These are phyloP conservation scores for Augochlorella aurata DNA, from an alignment of 2,888 invertebrate species.

Conservation along the genomic window DNA sequence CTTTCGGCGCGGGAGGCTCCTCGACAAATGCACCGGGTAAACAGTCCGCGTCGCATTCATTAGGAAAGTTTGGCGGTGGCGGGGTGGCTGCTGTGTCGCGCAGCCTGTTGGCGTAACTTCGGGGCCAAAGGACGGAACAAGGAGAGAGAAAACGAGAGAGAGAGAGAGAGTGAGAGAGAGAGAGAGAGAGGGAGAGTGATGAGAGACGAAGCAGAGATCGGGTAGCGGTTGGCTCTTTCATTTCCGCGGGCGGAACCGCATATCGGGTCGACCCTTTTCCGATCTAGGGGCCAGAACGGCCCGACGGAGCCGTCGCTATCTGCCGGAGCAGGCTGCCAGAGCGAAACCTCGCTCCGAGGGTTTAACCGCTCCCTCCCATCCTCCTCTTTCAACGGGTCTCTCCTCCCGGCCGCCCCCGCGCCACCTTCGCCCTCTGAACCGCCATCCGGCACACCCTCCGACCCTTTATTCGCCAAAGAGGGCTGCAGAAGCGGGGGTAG, in stretches of 20 bases:
- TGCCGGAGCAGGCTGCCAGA: conserved; percentile 25
- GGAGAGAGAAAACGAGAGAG: neutral
- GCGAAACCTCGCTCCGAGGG: conserved; percentile 22
- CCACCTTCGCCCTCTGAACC: conserved; percentile 40
- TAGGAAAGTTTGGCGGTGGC: conserved; percentile 63
- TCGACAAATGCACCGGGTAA: conserved; percentile 68
- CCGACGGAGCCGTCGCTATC: conserved; percentile 15
- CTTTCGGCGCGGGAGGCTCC: conserved; percentile 43
- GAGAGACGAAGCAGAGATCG: neutral
- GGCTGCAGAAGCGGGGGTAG: conserved; percentile 44
- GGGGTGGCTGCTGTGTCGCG: conserved; percentile 12
- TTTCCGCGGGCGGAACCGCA: neutral
- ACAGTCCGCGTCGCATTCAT: conserved; percentile 71
- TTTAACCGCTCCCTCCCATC: conserved; percentile 24
- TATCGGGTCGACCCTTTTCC: neutral
- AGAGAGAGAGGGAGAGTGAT: neutral
- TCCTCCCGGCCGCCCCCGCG: conserved; percentile 13
- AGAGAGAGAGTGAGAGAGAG: neutral
- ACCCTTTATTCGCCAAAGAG: conserved; percentile 53
- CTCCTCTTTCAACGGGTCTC: neutral
- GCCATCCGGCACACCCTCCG: conserved; percentile 50
- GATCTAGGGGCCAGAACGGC: conserved; percentile 3
- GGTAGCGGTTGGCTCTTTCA: neutral
- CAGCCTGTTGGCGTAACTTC: conserved; percentile 13
- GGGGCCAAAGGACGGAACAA: neutral